A percentile compares a stretch with the other conserved stretches of the same genome.
Conservation (phyloP, 2,113 vertebrate species). For the Clarias batrachus region DNA sequence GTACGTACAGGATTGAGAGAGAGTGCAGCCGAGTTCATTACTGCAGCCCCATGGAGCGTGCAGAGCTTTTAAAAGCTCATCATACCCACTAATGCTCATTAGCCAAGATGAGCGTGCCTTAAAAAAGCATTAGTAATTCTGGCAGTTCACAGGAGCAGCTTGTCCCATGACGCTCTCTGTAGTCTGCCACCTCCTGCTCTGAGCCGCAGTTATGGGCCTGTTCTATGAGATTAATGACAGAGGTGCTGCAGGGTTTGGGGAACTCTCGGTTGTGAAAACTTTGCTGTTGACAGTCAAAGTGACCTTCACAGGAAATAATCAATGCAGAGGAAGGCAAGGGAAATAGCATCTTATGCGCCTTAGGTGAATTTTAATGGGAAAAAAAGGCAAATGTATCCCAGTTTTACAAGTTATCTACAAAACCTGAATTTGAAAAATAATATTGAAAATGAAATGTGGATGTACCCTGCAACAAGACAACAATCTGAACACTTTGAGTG, state of each 20-base stretch:
- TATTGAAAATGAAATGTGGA: neutral
- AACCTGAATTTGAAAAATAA: neutral
- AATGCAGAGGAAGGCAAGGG: neutral
- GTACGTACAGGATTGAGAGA: constrained; percentile 11
- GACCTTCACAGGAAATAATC: constrained; percentile 39
- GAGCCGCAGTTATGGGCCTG: constrained; percentile 19
- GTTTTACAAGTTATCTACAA: neutral
- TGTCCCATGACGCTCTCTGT: constrained; percentile 29
- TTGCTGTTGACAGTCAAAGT: constrained; percentile 36
- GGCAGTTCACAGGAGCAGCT: constrained; percentile 29
- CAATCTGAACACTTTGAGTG: neutral
- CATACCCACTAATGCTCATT: constrained; percentile 44
- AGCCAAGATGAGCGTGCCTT: constrained; percentile 38
- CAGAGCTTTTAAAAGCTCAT: constrained; percentile 50
- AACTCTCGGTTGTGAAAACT: constrained; percentile 36
- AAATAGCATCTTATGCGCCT: neutral
- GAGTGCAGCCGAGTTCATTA: constrained; percentile 4
- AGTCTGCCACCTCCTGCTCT: constrained; percentile 32
- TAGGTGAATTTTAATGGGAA: neutral
- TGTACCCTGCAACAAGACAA: neutral
- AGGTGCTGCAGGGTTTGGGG: constrained; percentile 26
- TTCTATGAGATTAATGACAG: constrained; percentile 36
- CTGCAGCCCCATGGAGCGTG: constrained; percentile 18
- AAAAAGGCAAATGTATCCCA: neutral
- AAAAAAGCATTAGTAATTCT: constrained; percentile 35